Evolutionary conservation across 2,797 vertebrate species (phyloP), one percentile per base, ranked within the genome.

Genomic region (Gymnodraco acuticeps): DNA sequence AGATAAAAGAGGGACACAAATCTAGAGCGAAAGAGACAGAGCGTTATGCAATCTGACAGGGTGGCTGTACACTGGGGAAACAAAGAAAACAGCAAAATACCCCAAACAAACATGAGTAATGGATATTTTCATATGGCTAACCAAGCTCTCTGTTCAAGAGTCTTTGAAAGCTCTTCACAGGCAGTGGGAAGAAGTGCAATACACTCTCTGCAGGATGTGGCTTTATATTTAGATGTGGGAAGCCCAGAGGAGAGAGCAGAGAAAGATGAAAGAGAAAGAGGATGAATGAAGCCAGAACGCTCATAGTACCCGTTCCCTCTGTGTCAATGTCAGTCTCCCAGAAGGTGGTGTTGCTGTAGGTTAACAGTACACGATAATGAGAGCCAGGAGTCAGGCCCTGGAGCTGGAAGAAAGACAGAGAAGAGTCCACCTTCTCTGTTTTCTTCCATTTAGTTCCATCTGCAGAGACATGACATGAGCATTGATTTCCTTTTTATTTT

Each of bases 401-500:
- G 64, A 98, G 93, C n/a, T 94, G 91, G 89, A 96, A 97, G 85
- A 93, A 95, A 19, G 93, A 92, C 87, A 96, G 95, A 45, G 94
- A 95, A 58, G 96, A 95, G 89, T 94, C 95, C 62, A 97, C 91
- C 3, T 86, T 94, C 63, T 94, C 95, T 0, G 94, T 91, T 10
- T 15, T 62, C 82, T 83, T 89, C 94, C 90, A 94, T 53, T 85
- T 68, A 19, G 72, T 70, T 23, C 64, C 81, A 61, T 69, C 95
- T 95, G 79, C 56, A 81, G 47, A 76, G 59, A 54, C 64, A 86
- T 17, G 58, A 71, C 61, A 78, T 43, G 2, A 68, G 58, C 12
- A 5, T 47, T 12, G 46, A 53, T 47, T 67, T 47, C 3, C 13
- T 69, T 64, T 47, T 13, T 31, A 16, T 60, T 31, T 4, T 61